Evolutionary conservation across 2,113 vertebrate species (phyloP).

Genomic region (Podarcis raffonei): DNA sequence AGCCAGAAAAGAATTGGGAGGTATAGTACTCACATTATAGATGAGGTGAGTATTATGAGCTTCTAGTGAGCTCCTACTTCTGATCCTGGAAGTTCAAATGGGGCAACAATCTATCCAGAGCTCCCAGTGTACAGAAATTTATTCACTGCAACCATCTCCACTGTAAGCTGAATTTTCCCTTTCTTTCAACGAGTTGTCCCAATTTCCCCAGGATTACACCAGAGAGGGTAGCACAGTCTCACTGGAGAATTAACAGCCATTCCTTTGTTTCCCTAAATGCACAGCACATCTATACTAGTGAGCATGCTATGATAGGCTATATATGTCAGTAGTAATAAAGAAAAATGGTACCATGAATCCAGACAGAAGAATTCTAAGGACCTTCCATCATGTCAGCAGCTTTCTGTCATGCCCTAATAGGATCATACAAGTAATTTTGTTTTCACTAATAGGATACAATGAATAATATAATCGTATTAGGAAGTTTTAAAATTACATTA

Average conservation of each 20-base stretch:
- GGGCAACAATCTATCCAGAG: not conserved
- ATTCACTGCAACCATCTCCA: not conserved
- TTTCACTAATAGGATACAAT: conserved; percentile 67
- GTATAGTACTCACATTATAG: not conserved
- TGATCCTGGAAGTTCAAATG: not conserved
- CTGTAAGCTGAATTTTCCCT: not conserved
- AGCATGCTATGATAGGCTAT: conserved; percentile 28
- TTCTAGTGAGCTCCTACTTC: not conserved
- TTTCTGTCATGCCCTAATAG: conserved; percentile 68
- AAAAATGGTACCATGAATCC: conserved; percentile 55
- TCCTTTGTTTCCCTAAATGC: conserved; percentile 28
- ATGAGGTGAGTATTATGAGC: not conserved
- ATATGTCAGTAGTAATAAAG: conserved; percentile 60
- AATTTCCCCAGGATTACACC: not conserved
- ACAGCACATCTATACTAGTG: not conserved
- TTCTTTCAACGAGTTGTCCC: not conserved
- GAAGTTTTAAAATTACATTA: conserved; percentile 65
- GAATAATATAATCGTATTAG: conserved; percentile 66
- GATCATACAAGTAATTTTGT: conserved; percentile 71
- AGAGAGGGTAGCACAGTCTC: not conserved
- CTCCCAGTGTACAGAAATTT: not conserved
- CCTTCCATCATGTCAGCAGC: conserved; percentile 67
- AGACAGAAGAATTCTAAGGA: conserved; percentile 53
- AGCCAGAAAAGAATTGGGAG: too few species aligned
- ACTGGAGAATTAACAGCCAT: conserved; percentile 31